Percentiles rank a stretch among this genome's conserved stretches.
Conservation (phyloP, 1,140 invertebrate species). For the Orius insidiosus region DNA sequence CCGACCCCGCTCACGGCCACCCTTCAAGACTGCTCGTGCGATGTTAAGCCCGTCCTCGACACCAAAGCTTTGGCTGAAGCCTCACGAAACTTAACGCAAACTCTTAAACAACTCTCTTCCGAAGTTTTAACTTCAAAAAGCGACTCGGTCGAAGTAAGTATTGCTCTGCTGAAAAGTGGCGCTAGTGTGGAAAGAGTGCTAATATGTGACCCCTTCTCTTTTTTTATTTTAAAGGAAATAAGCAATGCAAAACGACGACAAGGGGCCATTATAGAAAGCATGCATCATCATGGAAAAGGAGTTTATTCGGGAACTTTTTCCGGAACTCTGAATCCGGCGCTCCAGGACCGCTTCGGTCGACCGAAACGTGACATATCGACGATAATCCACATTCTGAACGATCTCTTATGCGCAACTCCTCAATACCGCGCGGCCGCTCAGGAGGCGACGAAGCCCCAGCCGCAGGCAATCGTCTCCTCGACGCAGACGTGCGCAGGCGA, state of each 20-base stretch:
- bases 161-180: neutral
- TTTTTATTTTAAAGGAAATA: conserved; percentile 19
- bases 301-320: conserved; percentile 56
- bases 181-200: no score
- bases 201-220: no score
- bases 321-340: conserved; percentile 70
- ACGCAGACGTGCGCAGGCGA: neutral
- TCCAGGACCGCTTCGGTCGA: conserved; percentile 76
- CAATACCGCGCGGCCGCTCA: conserved; percentile 29
- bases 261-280: conserved; percentile 77
- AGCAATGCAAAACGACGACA: conserved; percentile 28
- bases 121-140: conserved; percentile 55
- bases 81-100: conserved; percentile 78
- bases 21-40: conserved; percentile 13
- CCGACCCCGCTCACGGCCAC: conserved; percentile 13
- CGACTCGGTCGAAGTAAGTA: conserved; percentile 25
- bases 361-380: conserved; percentile 84
- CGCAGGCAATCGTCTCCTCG: neutral
- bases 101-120: conserved; percentile 73
- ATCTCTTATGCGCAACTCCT: conserved; percentile 73
- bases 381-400: conserved; percentile 89
- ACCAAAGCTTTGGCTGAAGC: conserved; percentile 68
- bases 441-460: conserved; percentile 18
- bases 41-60: conserved; percentile 33
- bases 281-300: conserved; percentile 85